Evolutionary conservation across 2,113 vertebrate genomes (phyloP).

Genomic region (Patagioenas fasciata): DNA sequence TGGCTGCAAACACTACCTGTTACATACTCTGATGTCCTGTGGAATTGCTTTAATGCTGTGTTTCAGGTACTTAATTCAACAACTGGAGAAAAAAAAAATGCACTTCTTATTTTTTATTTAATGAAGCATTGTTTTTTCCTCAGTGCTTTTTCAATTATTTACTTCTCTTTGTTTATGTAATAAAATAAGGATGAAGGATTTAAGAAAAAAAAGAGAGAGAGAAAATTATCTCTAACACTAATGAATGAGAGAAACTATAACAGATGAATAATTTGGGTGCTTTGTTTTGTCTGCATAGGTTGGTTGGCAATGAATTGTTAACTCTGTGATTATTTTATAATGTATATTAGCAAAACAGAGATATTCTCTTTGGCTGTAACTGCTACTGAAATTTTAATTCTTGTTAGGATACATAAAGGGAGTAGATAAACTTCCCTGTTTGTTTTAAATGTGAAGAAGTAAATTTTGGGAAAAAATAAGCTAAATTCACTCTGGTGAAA

Average conservation of each 20-base stretch:
- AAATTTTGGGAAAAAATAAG: background rate
- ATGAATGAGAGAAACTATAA: background rate
- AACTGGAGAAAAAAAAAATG: background rate
- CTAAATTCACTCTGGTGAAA: background rate
- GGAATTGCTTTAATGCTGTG: constrained; percentile 74
- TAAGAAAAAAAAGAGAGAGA: background rate
- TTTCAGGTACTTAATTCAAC: constrained; percentile 77
- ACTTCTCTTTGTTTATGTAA: background rate
- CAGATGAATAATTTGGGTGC: background rate
- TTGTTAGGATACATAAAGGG: background rate
- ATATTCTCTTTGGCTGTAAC: background rate
- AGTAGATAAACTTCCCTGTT: background rate
- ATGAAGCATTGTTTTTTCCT: background rate
- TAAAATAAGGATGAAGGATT: background rate
- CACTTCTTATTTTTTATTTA: background rate
- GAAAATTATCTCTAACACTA: background rate
- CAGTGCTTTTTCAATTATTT: background rate
- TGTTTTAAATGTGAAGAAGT: background rate
- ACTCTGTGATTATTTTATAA: background rate
- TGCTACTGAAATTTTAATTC: background rate
- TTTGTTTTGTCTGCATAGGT: background rate
- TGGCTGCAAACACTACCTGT: constrained; percentile 72
- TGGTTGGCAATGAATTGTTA: background rate
- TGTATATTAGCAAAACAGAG: background rate
- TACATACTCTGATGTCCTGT: constrained; percentile 71